phyloP scores from a whole-genome alignment of 2,888 invertebrate species.

The Thereva unica region DNA sequence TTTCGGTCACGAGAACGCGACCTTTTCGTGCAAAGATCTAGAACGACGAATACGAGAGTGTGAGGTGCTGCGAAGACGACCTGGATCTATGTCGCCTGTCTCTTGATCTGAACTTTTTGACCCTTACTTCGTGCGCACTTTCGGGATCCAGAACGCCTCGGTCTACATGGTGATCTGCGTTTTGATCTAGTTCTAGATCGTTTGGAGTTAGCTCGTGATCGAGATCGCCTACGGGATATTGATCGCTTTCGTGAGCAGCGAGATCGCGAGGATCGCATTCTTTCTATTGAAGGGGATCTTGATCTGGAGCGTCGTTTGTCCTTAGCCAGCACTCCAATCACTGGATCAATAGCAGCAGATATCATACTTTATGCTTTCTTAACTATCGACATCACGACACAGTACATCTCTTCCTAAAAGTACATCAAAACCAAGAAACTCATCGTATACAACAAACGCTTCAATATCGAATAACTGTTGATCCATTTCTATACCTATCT shows the following conservation, averaged over 20 bases:
- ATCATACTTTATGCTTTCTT: conserved; percentile 95
- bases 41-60: conserved; percentile 50
- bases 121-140: too few species aligned
- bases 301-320: conserved; percentile 69
- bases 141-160: conserved; percentile 60
- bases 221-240: conserved; percentile 65
- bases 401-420: too few species aligned
- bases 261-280: conserved; percentile 62
- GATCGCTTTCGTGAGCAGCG: conserved; percentile 65
- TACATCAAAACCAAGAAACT: too few species aligned
- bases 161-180: conserved; percentile 54
- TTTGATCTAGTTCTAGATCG: conserved; percentile 42
- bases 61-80: conserved; percentile 53
- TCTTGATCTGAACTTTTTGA: too few species aligned
- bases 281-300: conserved; percentile 52
- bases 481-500: too few species aligned
- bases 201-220: conserved; percentile 49
- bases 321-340: conserved; percentile 83
- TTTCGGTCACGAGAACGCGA: conserved; percentile 65
- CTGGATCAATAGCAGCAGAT: conserved; percentile 90
- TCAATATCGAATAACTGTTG: too few species aligned
- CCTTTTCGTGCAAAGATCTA: conserved; percentile 51
- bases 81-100: conserved; percentile 47
- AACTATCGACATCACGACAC: conserved; percentile 95
- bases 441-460: too few species aligned